Percentiles rank a stretch among this genome's conserved stretches.
Conservation (phyloP, 2,888 invertebrate species). For the Anoncus sp. region DNA sequence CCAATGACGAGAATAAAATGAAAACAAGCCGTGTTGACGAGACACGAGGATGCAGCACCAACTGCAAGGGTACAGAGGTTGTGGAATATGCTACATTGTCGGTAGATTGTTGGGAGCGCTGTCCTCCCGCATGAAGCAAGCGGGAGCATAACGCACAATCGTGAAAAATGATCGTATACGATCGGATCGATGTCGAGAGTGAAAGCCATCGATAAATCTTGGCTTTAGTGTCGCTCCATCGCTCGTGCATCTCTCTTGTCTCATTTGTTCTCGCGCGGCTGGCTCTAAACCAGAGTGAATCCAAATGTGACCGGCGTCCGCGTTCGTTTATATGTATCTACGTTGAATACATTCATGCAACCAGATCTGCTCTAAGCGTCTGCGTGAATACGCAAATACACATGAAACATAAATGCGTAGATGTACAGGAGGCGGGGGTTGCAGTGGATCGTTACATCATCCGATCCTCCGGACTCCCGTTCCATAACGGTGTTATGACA, state of each 20-base stretch:
- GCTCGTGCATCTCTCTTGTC: constrained; percentile 49
- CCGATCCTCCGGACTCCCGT: constrained; percentile 31
- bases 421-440: constrained; percentile 16
- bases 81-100: background rate
- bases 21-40: background rate
- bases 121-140: constrained; percentile 19
- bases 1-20: background rate
- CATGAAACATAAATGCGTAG: background rate
- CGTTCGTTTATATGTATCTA: constrained; percentile 23
- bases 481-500: constrained; percentile 52
- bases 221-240: constrained; percentile 56
- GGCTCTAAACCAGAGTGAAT: constrained; percentile 49
- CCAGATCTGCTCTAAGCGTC: background rate
- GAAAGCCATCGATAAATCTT: constrained; percentile 62
- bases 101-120: background rate
- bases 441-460: constrained; percentile 35
- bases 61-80: background rate
- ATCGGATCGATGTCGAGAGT: constrained; percentile 59
- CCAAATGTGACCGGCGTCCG: constrained; percentile 41
- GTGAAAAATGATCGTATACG: constrained; percentile 58
- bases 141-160: constrained; percentile 42
- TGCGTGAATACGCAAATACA: background rate
- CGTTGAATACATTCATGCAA: constrained; percentile 23
- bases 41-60: background rate
- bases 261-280: constrained; percentile 23